Evolutionary conservation across 2,113 vertebrate genomes (phyloP).

Genomic region (Austrofundulus limnaeus): DNA sequence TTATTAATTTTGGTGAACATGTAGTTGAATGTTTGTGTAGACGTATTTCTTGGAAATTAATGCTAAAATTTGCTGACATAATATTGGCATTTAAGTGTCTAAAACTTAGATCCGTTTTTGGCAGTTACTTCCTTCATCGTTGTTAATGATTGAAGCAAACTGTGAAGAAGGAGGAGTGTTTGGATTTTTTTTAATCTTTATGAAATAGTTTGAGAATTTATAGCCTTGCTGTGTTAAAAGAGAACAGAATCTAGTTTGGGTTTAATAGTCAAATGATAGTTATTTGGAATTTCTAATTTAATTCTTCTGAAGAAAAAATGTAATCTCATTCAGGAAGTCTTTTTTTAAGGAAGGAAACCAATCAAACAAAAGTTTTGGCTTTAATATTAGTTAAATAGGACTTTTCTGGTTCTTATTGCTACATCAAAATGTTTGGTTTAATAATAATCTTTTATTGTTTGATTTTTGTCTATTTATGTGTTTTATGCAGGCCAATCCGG

Average conservation of each 20-base stretch:
- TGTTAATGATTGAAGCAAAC: background rate
- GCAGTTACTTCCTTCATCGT: background rate
- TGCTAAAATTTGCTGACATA: background rate
- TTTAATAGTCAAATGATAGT: no score
- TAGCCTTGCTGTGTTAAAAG: no score
- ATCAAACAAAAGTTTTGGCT: no score
- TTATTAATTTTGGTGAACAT: background rate
- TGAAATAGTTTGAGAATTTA: background rate
- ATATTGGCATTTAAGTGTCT: background rate
- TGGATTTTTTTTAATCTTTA: background rate
- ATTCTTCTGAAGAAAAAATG: no score
- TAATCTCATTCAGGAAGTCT: no score
- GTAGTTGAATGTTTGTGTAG: background rate
- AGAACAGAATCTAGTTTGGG: no score
- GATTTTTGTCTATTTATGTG: background rate
- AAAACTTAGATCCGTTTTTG: background rate
- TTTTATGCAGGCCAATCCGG: slow-evolving; percentile 37
- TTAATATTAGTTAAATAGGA: background rate
- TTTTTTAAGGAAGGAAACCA: no score
- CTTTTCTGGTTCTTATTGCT: background rate
- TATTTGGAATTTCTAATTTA: no score
- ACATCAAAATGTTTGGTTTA: background rate
- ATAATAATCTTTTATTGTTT: slow-evolving; percentile 1
- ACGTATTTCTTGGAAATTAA: background rate
- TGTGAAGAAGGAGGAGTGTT: background rate